Conservation (phyloP, 2,797 vertebrate species). For the Naso thynnoides region DNA sequence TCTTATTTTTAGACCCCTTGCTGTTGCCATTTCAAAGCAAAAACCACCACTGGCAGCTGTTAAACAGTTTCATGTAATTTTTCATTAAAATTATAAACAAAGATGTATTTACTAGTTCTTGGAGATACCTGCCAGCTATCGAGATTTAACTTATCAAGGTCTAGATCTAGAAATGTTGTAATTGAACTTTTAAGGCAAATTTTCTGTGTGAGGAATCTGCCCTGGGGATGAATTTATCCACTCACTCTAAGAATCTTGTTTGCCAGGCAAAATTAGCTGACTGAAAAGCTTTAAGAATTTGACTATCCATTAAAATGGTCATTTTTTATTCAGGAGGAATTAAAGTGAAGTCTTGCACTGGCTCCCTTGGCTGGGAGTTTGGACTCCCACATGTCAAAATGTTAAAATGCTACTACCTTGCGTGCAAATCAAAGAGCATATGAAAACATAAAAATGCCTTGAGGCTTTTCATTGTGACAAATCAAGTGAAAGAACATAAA, state of each 20-base stretch:
- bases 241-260: conserved; percentile 45
- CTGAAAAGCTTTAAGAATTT: conserved; percentile 47
- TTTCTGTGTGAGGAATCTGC: conserved; percentile 17
- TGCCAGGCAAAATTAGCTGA: conserved; percentile 59
- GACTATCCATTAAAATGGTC: conserved; percentile 56
- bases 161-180: conserved; percentile 25
- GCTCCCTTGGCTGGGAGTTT: conserved; percentile 31
- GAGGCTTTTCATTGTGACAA: conserved; percentile 3
- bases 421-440: conserved; percentile 19
- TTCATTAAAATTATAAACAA: no score
- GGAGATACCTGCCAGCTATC: conserved; percentile 2
- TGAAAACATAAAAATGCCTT: background rate
- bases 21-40: no score
- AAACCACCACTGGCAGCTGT: background rate
- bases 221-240: conserved; percentile 34
- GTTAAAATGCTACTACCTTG: conserved; percentile 34
- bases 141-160: conserved; percentile 30
- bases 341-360: conserved; percentile 53
- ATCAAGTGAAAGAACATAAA: background rate
- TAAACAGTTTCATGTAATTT: background rate
- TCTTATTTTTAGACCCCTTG: no score
- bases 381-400: conserved; percentile 42
- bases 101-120: background rate
- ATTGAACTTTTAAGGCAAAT: conserved; percentile 18
- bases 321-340: conserved; percentile 64